These are phyloP conservation scores for Alligator mississippiensis DNA, from an alignment of 2,113 vertebrate species.

Conservation along the genomic window DNA sequence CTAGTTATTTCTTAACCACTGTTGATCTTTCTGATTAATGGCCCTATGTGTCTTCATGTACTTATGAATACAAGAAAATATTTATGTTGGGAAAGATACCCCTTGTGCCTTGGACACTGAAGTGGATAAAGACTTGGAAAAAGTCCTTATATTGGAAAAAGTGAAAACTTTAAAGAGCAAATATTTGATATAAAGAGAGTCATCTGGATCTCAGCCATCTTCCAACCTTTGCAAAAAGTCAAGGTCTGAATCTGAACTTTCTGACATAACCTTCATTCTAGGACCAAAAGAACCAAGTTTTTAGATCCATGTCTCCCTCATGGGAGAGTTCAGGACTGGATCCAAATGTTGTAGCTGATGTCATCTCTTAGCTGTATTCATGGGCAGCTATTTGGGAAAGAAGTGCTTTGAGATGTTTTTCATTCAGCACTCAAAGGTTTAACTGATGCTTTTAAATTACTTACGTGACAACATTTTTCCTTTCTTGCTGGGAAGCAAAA, in stretches of 20 bases:
- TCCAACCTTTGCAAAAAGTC: background rate
- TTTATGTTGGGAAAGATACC: background rate
- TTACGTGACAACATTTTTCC: background rate
- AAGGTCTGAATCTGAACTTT: background rate
- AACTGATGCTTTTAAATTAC: background rate
- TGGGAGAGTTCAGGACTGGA: background rate
- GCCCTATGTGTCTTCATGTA: background rate
- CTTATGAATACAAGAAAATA: background rate
- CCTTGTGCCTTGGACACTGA: background rate
- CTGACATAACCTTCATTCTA: background rate
- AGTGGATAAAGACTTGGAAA: slow-evolving; percentile 8
- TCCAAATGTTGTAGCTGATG: background rate
- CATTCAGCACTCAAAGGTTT: background rate
- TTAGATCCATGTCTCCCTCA: background rate
- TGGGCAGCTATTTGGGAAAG: background rate
- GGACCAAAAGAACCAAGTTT: background rate
- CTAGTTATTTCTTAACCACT: background rate
- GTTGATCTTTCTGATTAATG: background rate
- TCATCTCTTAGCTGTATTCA: background rate
- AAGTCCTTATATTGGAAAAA: background rate
- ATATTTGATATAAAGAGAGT: background rate
- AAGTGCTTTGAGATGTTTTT: background rate
- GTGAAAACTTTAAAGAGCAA: background rate
- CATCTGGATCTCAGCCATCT: background rate
- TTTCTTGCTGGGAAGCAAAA: background rate